phyloP scores from a whole-genome alignment of 1,140 invertebrate species.

The Cryptotermes secundus region DNA sequence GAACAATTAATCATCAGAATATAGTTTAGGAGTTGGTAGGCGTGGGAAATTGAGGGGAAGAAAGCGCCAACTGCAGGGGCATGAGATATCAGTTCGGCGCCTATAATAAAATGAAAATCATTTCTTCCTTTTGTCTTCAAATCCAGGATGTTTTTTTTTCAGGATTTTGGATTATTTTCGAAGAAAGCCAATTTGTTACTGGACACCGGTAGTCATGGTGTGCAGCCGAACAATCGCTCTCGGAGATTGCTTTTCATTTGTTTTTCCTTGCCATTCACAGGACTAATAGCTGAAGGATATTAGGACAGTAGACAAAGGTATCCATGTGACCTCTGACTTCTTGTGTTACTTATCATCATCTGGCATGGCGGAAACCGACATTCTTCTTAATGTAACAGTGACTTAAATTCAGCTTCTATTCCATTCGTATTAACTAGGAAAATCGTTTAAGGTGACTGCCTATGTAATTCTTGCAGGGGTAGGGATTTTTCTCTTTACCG shows the following conservation, averaged over 20 bases:
- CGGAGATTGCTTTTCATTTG: slow-evolving; percentile 16
- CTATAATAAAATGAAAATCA: neutral
- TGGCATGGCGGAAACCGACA: neutral
- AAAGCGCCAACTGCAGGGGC: neutral
- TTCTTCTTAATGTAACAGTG: neutral
- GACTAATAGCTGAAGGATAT: slow-evolving; percentile 2
- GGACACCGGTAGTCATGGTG: neutral
- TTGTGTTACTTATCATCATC: neutral
- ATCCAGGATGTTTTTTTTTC: neutral
- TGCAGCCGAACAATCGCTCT: neutral
- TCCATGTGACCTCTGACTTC: neutral
- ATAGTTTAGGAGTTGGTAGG: neutral
- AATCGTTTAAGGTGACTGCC: no score
- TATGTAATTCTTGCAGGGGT: no score
- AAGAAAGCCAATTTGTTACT: neutral
- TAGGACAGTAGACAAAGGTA: slow-evolving; percentile 16
- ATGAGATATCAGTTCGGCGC: neutral
- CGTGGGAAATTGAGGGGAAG: neutral
- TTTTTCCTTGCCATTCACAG: neutral
- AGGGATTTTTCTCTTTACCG: no score
- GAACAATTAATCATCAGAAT: neutral
- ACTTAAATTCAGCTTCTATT: neutral
- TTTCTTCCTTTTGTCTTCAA: slow-evolving; percentile 3
- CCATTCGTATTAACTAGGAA: no score
- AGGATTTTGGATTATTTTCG: neutral